phyloP scores from a whole-genome alignment of 2,888 invertebrate genomes.

The Ormyrus pomaceus region DNA sequence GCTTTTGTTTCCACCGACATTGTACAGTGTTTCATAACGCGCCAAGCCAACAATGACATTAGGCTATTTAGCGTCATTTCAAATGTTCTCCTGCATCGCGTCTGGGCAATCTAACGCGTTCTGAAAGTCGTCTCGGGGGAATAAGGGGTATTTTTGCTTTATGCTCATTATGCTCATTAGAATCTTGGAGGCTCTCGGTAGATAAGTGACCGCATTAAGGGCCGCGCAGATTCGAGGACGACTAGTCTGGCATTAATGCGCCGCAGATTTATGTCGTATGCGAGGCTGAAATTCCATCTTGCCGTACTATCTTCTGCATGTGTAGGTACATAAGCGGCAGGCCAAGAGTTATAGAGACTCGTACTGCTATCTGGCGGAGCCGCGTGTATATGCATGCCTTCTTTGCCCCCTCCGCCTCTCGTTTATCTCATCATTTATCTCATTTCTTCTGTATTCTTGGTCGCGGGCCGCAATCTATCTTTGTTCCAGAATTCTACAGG shows the following conservation, averaged over 20 bases:
- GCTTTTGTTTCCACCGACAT: too few relatives aligned
- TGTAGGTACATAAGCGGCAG: conserved; percentile 48
- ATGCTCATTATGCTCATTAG: conserved; percentile 16
- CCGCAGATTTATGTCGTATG: conserved; percentile 70
- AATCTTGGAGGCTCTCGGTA: conserved; percentile 28
- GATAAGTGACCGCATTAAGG: conserved; percentile 64
- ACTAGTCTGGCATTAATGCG: conserved; percentile 68
- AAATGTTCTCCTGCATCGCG: too few relatives aligned
- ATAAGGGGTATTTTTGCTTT: too few relatives aligned
- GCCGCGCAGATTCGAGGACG: conserved; percentile 54
- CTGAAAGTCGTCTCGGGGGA: too few relatives aligned
- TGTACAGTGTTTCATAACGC: too few relatives aligned
- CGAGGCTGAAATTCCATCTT: conserved; percentile 71
- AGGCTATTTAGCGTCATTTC: too few relatives aligned
- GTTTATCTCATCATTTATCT: conserved; percentile 47
- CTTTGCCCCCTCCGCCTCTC: conserved; percentile 30
- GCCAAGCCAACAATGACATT: too few relatives aligned
- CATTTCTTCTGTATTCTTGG: conserved; percentile 35
- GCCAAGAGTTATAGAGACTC: conserved; percentile 66
- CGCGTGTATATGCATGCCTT: not conserved
- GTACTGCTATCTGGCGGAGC: conserved; percentile 65
- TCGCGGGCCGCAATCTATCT: conserved; percentile 31
- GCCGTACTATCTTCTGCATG: conserved; percentile 44
- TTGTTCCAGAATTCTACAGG: conserved; percentile 31
- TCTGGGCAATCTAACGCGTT: too few relatives aligned